Conservation (phyloP, 2,113 vertebrate genomes). For the Saimiri boliviensis region DNA sequence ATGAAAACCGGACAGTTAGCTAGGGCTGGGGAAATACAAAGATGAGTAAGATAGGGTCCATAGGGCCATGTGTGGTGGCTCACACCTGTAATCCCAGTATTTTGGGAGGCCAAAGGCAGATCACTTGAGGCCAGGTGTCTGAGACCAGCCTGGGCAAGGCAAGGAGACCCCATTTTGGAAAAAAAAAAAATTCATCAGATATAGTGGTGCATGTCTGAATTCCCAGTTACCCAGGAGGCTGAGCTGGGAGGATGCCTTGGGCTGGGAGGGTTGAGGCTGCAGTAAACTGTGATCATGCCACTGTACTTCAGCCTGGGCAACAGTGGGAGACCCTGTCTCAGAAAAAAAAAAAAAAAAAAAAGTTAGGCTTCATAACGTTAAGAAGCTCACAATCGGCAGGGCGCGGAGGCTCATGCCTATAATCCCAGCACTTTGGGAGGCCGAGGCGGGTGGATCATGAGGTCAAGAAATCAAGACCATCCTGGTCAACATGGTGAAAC, state of each 20-base stretch:
- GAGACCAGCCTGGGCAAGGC: not conserved
- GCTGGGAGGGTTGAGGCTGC: not conserved
- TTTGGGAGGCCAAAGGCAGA: not conserved
- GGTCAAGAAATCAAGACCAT: no score
- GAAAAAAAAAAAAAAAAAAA: not conserved
- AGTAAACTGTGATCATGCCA: not conserved
- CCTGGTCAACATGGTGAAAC: no score
- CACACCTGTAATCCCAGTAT: not conserved
- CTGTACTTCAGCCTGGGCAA: not conserved
- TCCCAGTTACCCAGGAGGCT: not conserved
- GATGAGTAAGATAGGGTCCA: not conserved
- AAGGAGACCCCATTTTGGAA: not conserved
- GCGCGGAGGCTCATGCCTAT: no score
- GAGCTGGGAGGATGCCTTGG: not conserved
- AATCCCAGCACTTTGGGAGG: no score
- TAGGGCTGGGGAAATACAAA: not conserved
- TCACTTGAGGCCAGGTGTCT: not conserved
- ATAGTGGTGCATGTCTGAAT: not conserved
- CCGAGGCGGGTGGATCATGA: no score
- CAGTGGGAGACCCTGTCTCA: not conserved
- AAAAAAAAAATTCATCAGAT: not conserved
- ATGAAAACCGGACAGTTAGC: not conserved
- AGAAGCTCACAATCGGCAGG: not conserved
- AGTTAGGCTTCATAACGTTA: not conserved
- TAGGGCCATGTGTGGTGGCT: not conserved